Evolutionary conservation across 2,888 invertebrate genomes (phyloP).

Genomic region (Entomobrya proxima): DNA sequence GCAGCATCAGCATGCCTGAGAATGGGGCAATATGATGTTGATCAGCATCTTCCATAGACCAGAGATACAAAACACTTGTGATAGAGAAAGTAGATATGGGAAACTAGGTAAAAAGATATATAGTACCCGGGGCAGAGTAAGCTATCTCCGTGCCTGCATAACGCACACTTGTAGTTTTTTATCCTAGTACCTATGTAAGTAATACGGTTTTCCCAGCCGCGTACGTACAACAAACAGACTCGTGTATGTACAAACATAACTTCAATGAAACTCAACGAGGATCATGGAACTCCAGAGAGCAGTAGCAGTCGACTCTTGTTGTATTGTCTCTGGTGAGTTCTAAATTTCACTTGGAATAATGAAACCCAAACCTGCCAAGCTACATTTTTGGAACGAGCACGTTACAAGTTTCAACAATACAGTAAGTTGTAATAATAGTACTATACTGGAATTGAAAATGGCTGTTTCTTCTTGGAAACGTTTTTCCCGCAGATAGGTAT

Average conservation of each 20-base stretch:
- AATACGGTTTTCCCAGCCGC: too few relatives aligned
- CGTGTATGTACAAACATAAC: constrained; percentile 13
- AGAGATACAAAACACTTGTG: constrained; percentile 7
- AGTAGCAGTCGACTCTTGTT: constrained; percentile 63
- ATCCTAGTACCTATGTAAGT: neutral
- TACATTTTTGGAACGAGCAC: constrained; percentile 31
- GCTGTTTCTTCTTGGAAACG: neutral
- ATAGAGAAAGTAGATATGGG: constrained; percentile 25
- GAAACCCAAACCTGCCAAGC: constrained; percentile 56
- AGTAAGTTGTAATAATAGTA: constrained; percentile 24
- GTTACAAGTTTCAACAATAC: constrained; percentile 40
- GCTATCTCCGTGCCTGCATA: neutral
- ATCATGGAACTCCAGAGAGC: constrained; percentile 65
- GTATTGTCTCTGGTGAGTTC: constrained; percentile 65
- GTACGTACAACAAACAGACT: neutral
- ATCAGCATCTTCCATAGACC: constrained; percentile 11
- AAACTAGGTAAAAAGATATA: constrained; percentile 28
- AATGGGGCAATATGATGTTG: constrained; percentile 5
- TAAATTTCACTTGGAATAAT: constrained; percentile 68
- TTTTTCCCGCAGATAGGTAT: neutral
- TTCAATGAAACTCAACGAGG: constrained; percentile 62
- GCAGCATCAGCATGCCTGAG: neutral
- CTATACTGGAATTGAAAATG: neutral
- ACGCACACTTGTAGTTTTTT: neutral
- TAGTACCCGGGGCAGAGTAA: neutral